phyloP scores from a whole-genome alignment of 2,888 invertebrate species.

The Eupithecia exiguata region DNA sequence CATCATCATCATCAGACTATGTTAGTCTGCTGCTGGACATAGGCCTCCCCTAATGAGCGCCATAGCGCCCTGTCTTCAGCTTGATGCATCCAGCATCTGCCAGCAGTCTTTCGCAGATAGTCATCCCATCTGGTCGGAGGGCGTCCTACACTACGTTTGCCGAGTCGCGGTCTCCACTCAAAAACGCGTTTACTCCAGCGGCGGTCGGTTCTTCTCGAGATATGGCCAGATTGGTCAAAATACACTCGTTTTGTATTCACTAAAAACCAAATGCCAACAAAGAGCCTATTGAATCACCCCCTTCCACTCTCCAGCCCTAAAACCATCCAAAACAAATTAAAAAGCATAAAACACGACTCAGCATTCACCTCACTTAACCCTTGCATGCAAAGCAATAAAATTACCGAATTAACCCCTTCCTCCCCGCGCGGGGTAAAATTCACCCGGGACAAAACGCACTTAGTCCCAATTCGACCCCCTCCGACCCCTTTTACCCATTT shows the following conservation, averaged over 20 bases:
- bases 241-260: not conserved
- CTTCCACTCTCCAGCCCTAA: conserved; percentile 48
- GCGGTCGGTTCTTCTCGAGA: too few species aligned
- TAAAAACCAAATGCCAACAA: conserved; percentile 3
- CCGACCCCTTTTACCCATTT: conserved; percentile 16
- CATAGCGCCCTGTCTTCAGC: too few species aligned
- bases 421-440: conserved; percentile 44
- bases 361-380: conserved; percentile 72
- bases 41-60: too few species aligned
- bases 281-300: conserved; percentile 26
- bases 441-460: conserved; percentile 32
- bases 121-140: too few species aligned
- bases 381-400: conserved; percentile 66
- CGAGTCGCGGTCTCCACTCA: too few species aligned
- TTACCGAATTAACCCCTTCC: conserved; percentile 71
- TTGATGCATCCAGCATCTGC: too few species aligned
- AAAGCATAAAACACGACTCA: conserved; percentile 77
- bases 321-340: conserved; percentile 74
- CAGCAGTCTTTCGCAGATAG: too few species aligned
- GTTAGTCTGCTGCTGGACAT: too few species aligned
- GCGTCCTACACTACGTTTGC: too few species aligned
- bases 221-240: not conserved
- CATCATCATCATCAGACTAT: too few species aligned
- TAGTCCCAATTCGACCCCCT: conserved; percentile 30
- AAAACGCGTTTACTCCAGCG: too few species aligned